Evolutionary conservation across 1,140 invertebrate species (phyloP), one percentile per base, ranked within the genome.

Genomic region (Oreohelix idahoensis): DNA sequence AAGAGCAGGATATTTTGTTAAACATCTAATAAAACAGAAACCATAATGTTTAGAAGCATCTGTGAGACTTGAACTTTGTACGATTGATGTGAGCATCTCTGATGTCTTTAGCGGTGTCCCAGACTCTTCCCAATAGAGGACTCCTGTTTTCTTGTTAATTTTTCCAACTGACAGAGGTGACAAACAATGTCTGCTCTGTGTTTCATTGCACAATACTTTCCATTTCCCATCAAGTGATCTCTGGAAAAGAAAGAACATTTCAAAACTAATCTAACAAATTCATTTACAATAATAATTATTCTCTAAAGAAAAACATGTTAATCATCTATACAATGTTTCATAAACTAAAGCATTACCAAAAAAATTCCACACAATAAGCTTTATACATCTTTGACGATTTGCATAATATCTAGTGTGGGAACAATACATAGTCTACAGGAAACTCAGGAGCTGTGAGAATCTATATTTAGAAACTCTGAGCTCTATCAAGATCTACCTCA

Each of bases 11-110:
- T 85, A 39, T 11, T 29, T 45, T 29, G 81, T 32, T 38, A 39
- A 58, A 81, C 84, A 84, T 32, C 63, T 51, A 35, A 85, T 63
- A 39, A 83, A 79, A 77, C 69, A 82, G 76, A 84, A 86, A 29
- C 85, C 85, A 79, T 83, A 86, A 49, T 83, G 77, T 51, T 63
- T 66, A 32, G 29, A 35, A 10, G 38, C 69, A 45, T 53, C n/a
- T 74, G 23, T 1, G 20, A 42, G 42, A 63, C 39, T 15, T 32
- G 26, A 35, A 45, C 53, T 73, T 20, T 73, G 45, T 11, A 82
- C 38, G 5, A 81, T 26, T 10, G 29, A 39, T 23, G 39, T 73
- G 38, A 86, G 58, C 66, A 32, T 58, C 70, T 79, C n/a, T 42
- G 79, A 66, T 32, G 81, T 38, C 1, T 39, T 26, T 1, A 23